Evolutionary conservation across 2,888 invertebrate genomes (phyloP), one percentile per base, ranked within the genome.

Genomic region (Petrolisthes manimaculis): DNA sequence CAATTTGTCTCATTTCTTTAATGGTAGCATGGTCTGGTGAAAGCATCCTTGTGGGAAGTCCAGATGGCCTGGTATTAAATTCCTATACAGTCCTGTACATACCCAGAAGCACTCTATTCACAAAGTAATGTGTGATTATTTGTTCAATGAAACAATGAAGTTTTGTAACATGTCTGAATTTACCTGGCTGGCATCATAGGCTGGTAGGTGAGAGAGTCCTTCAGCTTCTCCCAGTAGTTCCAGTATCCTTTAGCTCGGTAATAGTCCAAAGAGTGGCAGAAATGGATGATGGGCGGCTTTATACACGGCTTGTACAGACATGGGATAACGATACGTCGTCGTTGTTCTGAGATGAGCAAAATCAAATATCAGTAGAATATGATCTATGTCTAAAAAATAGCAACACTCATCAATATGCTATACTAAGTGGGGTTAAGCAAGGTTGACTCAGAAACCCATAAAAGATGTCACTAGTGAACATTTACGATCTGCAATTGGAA

Each of bases 151-250:
- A 12, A 61, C 61, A 61, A 12, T 12, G 18, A 61, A 61, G 61
- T 61, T 61, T 61, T 61, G 61, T 61, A 12, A 18, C 61, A 9
- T 1, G 55, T 24, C 9, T 12, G 56, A 61, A 24, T 24, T 61
- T 71, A 86, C 86, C 86, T 83, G 56, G 77, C 21, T 51, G 71
- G 14, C 14, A 56, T 18, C 18, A 75, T 24, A 55, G 86, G 86
- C 78, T 83, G 84, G 37, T 74, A 83, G 21, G 69, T 54, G 21
- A 90, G 67, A n/a, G 90, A 90, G 71, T 90, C 90, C 18, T 81
- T 82, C 18, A 90, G 74, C 56, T 89, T 90, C 81, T 90, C 86
- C 90, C 90, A 90, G 24, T 88, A 90, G 78, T 90, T 89, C 89
- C 89, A 90, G 69, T 88, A 88, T 18, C 89, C 90, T 74, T 90